Percentiles rank a stretch among this genome's conserved stretches.
Evolutionary conservation across 2,888 invertebrate species (phyloP).

Genomic region (Charanyca ferruginea): DNA sequence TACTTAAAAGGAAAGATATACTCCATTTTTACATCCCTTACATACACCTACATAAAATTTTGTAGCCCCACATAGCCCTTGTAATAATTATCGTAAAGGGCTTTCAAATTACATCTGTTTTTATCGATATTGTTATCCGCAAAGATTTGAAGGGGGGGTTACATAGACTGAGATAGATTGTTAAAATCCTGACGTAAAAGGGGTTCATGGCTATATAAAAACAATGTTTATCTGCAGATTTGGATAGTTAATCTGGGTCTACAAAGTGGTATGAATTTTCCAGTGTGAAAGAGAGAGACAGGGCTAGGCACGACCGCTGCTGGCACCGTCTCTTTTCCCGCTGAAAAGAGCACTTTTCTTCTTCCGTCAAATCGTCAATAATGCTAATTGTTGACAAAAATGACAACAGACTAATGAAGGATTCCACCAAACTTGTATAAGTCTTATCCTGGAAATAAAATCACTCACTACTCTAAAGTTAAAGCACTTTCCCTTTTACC

Average conservation of each 20-base stretch:
- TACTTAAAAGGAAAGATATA: constrained; percentile 2
- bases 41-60: constrained; percentile 36
- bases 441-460: too few species aligned
- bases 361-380: too few species aligned
- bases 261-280: too few species aligned
- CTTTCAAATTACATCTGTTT: constrained; percentile 36
- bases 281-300: too few species aligned
- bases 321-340: too few species aligned
- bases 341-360: too few species aligned
- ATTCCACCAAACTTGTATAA: too few species aligned
- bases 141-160: constrained; percentile 8
- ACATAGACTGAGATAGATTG: not conserved
- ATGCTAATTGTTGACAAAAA: too few species aligned
- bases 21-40: constrained; percentile 17
- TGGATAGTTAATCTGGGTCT: not conserved
- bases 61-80: constrained; percentile 17
- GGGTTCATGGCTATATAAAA: not conserved
- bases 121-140: constrained; percentile 41
- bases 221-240: not conserved
- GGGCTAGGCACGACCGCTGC: too few species aligned
- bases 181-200: not conserved
- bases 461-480: too few species aligned
- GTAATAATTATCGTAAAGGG: constrained; percentile 42
- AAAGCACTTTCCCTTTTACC: too few species aligned
- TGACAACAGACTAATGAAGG: too few species aligned